Percentiles rank a stretch among this genome's conserved stretches.
These are phyloP conservation scores for Crepidodera aurea DNA, from an alignment of 2,888 invertebrate genomes.

Conservation along the genomic window DNA sequence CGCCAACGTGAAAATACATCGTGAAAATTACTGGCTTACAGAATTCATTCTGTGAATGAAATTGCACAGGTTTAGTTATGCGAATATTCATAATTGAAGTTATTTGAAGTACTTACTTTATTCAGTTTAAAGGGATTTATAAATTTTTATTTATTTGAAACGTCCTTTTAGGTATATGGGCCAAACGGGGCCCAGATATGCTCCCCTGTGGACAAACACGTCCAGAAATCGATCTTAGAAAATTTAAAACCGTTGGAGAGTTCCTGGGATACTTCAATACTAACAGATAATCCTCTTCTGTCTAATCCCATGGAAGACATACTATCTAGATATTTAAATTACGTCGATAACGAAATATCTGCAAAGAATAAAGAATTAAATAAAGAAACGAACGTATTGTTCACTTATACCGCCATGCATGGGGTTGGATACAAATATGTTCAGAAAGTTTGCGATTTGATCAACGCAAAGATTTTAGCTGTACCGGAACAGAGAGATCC, in stretches of 20 bases:
- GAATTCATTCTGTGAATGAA: too few relatives aligned
- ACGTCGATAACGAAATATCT: conserved; percentile 66
- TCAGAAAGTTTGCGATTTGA: conserved; percentile 74
- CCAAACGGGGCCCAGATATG: conserved; percentile 95
- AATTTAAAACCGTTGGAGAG: conserved; percentile 78
- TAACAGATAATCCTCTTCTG: conserved; percentile 65
- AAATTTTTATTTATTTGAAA: too few relatives aligned
- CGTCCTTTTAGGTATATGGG: conserved; percentile 86
- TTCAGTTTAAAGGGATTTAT: too few relatives aligned
- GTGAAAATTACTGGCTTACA: too few relatives aligned
- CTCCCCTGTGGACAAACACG: conserved; percentile 87
- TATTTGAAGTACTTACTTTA: too few relatives aligned
- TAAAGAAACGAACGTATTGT: conserved; percentile 64
- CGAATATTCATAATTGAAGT: too few relatives aligned
- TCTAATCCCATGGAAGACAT: conserved; percentile 77
- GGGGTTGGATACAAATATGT: conserved; percentile 91
- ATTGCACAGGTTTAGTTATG: too few relatives aligned
- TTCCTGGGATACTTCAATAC: conserved; percentile 78
- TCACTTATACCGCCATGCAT: conserved; percentile 97
- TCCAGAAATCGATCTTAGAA: conserved; percentile 78
- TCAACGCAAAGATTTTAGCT: conserved; percentile 75
- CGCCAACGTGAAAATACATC: too few relatives aligned
- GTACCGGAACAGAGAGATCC: conserved; percentile 84
- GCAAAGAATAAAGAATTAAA: conserved; percentile 66
- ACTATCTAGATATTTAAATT: conserved; percentile 71